Percentiles rank a stretch among this genome's conserved stretches.
These are phyloP conservation scores for Pachypeltis micranthus DNA, from an alignment of 1,140 invertebrate genomes.

Conservation along the genomic window DNA sequence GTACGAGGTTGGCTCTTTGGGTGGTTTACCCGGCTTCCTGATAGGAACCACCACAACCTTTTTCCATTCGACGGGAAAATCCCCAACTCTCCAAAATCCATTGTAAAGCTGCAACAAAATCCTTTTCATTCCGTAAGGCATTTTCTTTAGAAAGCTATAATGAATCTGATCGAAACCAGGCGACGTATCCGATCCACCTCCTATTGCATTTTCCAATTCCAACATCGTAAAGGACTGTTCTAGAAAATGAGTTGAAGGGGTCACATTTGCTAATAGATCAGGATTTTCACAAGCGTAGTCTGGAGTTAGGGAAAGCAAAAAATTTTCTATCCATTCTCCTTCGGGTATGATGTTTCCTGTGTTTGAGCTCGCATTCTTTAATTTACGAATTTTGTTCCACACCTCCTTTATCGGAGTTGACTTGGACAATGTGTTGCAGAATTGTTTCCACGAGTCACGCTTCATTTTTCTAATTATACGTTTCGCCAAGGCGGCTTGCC, in stretches of 20 bases:
- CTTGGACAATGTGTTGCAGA: neutral
- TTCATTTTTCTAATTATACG: neutral
- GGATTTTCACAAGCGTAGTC: neutral
- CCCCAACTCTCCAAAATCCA: neutral
- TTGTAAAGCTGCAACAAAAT: neutral
- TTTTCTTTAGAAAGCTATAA: neutral
- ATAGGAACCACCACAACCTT: neutral
- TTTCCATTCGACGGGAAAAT: neutral
- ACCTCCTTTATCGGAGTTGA: neutral
- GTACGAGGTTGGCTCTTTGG: neutral
- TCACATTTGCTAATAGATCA: neutral
- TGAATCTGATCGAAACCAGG: neutral
- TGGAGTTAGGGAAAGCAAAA: neutral
- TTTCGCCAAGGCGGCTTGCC: neutral
- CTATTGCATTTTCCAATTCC: neutral
- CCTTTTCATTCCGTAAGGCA: neutral
- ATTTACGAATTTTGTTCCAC: neutral
- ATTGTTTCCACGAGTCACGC: neutral
- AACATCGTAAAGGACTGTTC: neutral
- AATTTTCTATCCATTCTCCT: neutral
- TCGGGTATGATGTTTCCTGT: neutral
- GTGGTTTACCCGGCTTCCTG: neutral
- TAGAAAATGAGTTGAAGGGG: neutral
- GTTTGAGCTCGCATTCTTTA: neutral
- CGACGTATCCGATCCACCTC: neutral